Conservation (phyloP, 2,797 vertebrate genomes). For the Diglossa cyanea region DNA sequence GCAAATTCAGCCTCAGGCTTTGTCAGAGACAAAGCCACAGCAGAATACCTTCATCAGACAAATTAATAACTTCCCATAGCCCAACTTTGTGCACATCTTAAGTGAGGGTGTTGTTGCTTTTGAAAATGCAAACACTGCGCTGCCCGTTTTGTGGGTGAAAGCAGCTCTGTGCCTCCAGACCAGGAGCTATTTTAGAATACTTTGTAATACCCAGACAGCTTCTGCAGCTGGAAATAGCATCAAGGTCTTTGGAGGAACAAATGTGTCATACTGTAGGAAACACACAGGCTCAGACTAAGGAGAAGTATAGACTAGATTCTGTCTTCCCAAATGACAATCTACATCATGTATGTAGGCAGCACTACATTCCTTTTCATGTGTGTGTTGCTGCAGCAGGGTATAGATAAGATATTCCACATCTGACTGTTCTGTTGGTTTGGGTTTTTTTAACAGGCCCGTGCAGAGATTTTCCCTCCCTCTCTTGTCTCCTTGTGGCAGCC, state of each 20-base stretch:
- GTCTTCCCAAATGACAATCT: not conserved
- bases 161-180: not conserved
- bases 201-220: not conserved
- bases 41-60: not conserved
- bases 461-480: constrained; percentile 35
- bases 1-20: not conserved
- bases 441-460: constrained; percentile 38
- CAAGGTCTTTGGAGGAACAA: not conserved
- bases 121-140: not conserved
- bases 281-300: not conserved
- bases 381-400: not conserved
- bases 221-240: constrained; percentile 19
- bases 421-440: not conserved
- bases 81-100: not conserved
- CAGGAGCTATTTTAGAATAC: not conserved
- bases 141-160: not conserved
- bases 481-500: not conserved
- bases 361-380: not conserved
- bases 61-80: not conserved
- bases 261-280: not conserved
- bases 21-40: not conserved
- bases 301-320: not conserved
- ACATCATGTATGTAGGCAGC: not conserved
- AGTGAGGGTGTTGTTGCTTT: not conserved
- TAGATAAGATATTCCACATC: not conserved